Percentiles rank a stretch among this genome's conserved stretches.
These are phyloP conservation scores for Heterodera filipjevi DNA, from an alignment of 2,888 invertebrate genomes.

Conservation along the genomic window DNA sequence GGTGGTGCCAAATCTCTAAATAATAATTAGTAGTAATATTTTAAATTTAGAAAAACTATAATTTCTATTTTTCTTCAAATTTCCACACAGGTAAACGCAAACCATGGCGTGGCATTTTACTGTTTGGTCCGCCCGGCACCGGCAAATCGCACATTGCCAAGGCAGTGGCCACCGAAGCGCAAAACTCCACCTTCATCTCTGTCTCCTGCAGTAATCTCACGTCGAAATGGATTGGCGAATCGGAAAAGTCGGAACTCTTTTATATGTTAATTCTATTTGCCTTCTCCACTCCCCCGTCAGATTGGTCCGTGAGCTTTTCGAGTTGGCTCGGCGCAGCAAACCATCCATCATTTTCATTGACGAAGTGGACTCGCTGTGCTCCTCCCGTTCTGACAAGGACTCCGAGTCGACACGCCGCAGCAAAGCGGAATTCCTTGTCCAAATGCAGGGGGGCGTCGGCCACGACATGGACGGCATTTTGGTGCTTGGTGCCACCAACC, in stretches of 20 bases:
- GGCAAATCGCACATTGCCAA: constrained; percentile 99
- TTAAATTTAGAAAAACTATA: too few species aligned
- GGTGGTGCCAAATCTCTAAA: too few species aligned
- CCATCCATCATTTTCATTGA: constrained; percentile 98
- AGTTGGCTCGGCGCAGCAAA: constrained; percentile 88
- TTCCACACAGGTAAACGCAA: constrained; percentile 76
- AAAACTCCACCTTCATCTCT: constrained; percentile 97
- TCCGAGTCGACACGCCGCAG: constrained; percentile 96
- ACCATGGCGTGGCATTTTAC: constrained; percentile 96
- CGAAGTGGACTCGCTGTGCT: constrained; percentile 84
- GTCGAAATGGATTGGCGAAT: constrained; percentile 99
- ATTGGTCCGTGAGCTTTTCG: constrained; percentile 83
- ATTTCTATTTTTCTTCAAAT: background rate
- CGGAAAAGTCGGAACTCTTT: constrained; percentile 76
- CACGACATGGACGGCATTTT: constrained; percentile 89
- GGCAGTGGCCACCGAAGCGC: constrained; percentile 99
- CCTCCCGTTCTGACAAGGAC: constrained; percentile 95
- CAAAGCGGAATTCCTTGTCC: constrained; percentile 94
- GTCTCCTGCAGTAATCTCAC: constrained; percentile 97
- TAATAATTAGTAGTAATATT: too few species aligned
- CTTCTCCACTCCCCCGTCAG: constrained; percentile 51
- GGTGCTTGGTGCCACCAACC: constrained; percentile 95
- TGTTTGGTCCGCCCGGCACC: constrained; percentile 98
- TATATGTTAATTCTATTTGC: background rate
- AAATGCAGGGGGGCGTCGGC: constrained; percentile 99